phyloP scores from a whole-genome alignment of 2,113 vertebrate species.

The Microcebus jonahi region DNA sequence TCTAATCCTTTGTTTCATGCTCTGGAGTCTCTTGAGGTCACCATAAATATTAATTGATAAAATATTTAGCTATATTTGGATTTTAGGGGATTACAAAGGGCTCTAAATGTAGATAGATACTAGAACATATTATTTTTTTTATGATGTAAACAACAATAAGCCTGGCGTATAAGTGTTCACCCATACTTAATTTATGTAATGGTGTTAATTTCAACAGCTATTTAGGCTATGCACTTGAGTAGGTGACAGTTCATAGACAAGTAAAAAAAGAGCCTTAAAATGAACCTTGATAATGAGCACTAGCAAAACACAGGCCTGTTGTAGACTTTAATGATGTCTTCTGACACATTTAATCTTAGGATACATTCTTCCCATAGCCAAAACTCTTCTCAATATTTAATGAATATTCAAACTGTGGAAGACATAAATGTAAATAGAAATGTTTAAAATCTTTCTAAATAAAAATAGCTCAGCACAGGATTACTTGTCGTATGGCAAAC shows the following conservation, averaged over 20 bases:
- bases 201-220: not conserved
- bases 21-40: not conserved
- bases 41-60: not conserved
- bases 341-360: not conserved
- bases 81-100: not conserved
- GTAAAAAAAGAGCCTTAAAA: not conserved
- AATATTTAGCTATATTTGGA: not conserved
- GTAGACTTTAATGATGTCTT: not conserved
- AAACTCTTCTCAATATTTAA: conserved; percentile 40
- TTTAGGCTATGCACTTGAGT: not conserved
- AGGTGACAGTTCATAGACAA: not conserved
- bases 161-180: not conserved
- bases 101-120: not conserved
- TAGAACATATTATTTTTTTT: not conserved
- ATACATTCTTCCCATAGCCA: not conserved
- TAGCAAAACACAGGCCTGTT: not conserved
- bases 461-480: conserved; percentile 38
- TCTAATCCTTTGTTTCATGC: not conserved
- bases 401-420: conserved; percentile 40
- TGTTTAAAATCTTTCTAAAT: conserved; percentile 45
- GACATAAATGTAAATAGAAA: conserved; percentile 51
- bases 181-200: not conserved
- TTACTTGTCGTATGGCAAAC: conserved; percentile 10
- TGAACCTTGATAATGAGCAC: not conserved
- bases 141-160: not conserved